A percentile compares a stretch with the other conserved stretches of the same genome.
These are phyloP conservation scores for Halichondria panicea DNA, from an alignment of 37 sponge, comb jelly and placozoan species.

Conservation along the genomic window DNA sequence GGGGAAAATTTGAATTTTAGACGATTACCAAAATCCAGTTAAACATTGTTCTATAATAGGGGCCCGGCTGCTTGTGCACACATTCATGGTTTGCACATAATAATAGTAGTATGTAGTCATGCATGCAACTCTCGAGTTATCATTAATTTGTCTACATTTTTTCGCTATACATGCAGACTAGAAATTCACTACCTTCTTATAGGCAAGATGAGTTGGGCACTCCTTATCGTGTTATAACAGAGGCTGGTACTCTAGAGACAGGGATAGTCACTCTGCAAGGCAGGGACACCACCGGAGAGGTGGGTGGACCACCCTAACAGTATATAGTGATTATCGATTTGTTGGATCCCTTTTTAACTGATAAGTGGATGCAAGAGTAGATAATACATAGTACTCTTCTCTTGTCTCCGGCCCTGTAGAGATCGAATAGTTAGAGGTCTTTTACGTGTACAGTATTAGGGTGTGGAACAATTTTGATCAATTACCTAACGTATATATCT, in stretches of 20 bases:
- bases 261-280: conserved; percentile 46
- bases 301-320: conserved; percentile 3
- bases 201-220: conserved; percentile 76
- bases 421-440: no score
- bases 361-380: no score
- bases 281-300: conserved; percentile 40
- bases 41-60: neutral
- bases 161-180: neutral
- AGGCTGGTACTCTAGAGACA: conserved; percentile 27
- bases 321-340: neutral
- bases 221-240: conserved; percentile 52
- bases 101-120: neutral
- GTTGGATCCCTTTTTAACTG: neutral
- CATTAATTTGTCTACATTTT: neutral
- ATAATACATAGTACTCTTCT: no score
- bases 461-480: neutral
- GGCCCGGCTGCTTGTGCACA: neutral
- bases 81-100: neutral
- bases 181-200: neutral
- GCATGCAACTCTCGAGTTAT: neutral
- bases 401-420: no score
- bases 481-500: neutral
- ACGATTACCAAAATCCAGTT: no score
- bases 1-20: no score
- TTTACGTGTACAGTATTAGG: neutral